Evolutionary conservation across 1,140 invertebrate species (phyloP), one percentile per base, ranked within the genome.

Genomic region (Nasonia longicornis): DNA sequence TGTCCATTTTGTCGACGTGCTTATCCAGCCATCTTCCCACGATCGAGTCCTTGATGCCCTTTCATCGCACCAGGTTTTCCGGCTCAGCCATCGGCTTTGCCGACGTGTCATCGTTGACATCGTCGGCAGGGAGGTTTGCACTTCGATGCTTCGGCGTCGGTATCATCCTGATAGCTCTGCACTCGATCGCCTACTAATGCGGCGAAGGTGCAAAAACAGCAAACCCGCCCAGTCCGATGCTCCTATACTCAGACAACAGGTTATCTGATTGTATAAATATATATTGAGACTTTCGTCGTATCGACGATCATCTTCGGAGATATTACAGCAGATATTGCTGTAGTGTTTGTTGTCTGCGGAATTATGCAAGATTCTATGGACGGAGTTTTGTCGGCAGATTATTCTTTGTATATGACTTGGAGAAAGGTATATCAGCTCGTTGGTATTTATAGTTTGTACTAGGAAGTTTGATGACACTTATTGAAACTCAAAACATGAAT

Each of bases 1-100:
- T 92, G 74, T 93, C 92, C 22, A 93, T 83, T 11, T 85, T 85
- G 1, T 91, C 89, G 8, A 88, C 87, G 82, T 93, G 91, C 69
- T 89, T 91, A 71, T 93, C 93, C 11, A 91, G 89, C 93, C 93
- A 94, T 69, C 14, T 71, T 20, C 64, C 38, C 14, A 52, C 12
- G n/a, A 26, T 45, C 70, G 78, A 74, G 2, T 80, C 78, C 70
- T 10, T 66, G 22, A 66, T 2, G 16, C 14, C 58, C 20, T n/a
- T 71, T 31, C 35, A 20, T 38, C 12, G 31, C 20, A 20, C 20
- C 14, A 58, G 4, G 10, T 72, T 20, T 11, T 42, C 69, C 10
- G 2, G 69, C 12, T 20, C 2, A 35, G 7, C 16, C 7, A 42
- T 42, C 20, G 70, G 20, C 70, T 71, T n/a, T 38, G 26, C 8